Conservation (phyloP, 2,113 vertebrate species). For the Spea multiplicata region DNA sequence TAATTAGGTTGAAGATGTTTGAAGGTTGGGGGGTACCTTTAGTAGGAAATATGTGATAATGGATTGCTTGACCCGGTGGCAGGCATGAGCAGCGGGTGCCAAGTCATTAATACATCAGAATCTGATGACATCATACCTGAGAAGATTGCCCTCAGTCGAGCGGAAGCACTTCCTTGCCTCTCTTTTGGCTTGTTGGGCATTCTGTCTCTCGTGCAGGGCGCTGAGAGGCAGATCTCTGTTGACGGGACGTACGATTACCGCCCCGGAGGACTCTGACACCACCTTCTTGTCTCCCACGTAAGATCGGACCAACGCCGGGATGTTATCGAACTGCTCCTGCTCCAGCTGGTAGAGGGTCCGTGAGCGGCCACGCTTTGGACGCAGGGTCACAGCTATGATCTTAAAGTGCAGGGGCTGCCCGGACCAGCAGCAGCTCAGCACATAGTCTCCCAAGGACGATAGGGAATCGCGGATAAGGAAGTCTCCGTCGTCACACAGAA, state of each 20-base stretch:
- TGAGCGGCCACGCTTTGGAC: constrained; percentile 75
- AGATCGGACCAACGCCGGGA: constrained; percentile 75
- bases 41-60: too few relatives aligned
- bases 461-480: constrained; percentile 78
- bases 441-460: constrained; percentile 67
- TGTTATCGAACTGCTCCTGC: constrained; percentile 79
- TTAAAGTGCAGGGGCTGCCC: constrained; percentile 77
- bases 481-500: constrained; percentile 76
- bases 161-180: constrained; percentile 40
- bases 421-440: constrained; percentile 76
- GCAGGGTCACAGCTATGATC: constrained; percentile 77
- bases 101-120: neutral
- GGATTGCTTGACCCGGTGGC: too few relatives aligned
- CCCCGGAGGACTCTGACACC: constrained; percentile 74
- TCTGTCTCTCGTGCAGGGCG: constrained; percentile 59
- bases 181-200: constrained; percentile 13
- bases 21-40: too few relatives aligned
- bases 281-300: constrained; percentile 67
- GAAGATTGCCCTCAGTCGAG: constrained; percentile 50
- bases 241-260: constrained; percentile 74
- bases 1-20: too few relatives aligned
- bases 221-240: constrained; percentile 67
- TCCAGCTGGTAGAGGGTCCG: constrained; percentile 82
- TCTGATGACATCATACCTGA: constrained; percentile 56
- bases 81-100: too few relatives aligned